Base-by-base conservation (phyloP, 2,888 invertebrate species). In the Phyllotreta cruciferae region DNA sequence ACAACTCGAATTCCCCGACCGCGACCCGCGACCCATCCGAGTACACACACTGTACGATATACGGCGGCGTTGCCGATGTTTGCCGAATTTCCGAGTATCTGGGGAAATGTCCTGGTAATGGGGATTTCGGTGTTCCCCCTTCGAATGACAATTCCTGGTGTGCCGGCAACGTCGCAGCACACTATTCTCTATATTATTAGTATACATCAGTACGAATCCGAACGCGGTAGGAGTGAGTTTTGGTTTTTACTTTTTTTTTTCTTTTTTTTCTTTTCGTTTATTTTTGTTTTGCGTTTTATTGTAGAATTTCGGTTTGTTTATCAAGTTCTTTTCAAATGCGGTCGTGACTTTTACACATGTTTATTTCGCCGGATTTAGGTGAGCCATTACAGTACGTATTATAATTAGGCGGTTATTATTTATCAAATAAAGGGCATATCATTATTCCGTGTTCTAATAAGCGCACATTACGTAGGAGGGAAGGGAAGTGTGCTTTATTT, bases 191-290 rank as follows among this genome's bases (percentile, higher is more conserved):
- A 24, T 24, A 24, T 24, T 24, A 24, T 24, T 24, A 24, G 24
- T 24, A 24, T 24, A 24, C 24, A 24, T 60, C 66, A 72, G 71
- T 70, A 71, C 70, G 71, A 71, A 64, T 70, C 67, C 69, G 68
- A 72, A 70, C 73, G 73, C 67, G 71, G 60, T 62, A 67, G 65
- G 63, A 62, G 70, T 67, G 68, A 70, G 69, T 71, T 70, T 70
- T 72, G 71, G 73, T 71, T 73, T 74, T 73, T 68, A 75, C 42
- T 60, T 77, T 74, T 75, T 76, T 77, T 77, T 74, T 66, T 61
- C 70, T 64, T 69, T 74, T 73, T 73, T 74, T 75, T 73, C 68
- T 77, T 75, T 72, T 73, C 73, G 73, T 75, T 73, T 55, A 66
- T 75, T 73, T 71, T 75, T 74, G 66, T 65, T 74, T 78, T 75